phyloP scores from a whole-genome alignment of 2,113 vertebrate species.

The Lepus europaeus region DNA sequence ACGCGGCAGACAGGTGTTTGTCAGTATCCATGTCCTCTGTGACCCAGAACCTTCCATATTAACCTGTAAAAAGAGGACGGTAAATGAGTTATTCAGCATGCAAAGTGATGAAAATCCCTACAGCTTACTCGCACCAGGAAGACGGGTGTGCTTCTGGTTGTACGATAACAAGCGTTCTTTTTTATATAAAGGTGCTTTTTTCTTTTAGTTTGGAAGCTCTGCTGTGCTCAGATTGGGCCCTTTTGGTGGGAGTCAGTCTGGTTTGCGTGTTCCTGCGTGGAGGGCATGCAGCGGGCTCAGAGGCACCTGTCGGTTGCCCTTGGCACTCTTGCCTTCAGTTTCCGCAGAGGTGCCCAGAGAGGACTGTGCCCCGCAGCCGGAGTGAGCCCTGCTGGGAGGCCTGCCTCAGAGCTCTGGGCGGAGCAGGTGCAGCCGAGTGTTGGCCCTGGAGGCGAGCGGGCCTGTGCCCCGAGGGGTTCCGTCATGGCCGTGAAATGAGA shows the following conservation, averaged over 20 bases:
- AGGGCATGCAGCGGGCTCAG: neutral
- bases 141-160: neutral
- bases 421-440: no score
- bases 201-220: neutral
- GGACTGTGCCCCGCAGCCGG: no score
- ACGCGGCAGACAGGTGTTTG: neutral
- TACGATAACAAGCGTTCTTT: neutral
- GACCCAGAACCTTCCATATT: neutral
- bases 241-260: rapidly evolving
- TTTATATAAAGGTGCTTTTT: neutral
- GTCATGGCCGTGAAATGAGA: neutral
- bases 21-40: neutral
- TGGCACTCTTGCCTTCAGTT: neutral
- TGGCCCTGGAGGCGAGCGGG: no score
- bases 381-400: no score
- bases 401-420: no score
- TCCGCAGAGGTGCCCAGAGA: neutral
- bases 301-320: neutral
- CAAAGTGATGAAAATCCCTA: neutral
- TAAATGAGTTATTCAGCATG: neutral
- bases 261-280: neutral
- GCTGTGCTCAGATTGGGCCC: neutral
- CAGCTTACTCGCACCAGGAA: neutral
- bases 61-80: neutral
- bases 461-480: no score